These are phyloP conservation scores for Semibalanus balanoides DNA, from an alignment of 1,140 invertebrate genomes.

Conservation along the genomic window DNA sequence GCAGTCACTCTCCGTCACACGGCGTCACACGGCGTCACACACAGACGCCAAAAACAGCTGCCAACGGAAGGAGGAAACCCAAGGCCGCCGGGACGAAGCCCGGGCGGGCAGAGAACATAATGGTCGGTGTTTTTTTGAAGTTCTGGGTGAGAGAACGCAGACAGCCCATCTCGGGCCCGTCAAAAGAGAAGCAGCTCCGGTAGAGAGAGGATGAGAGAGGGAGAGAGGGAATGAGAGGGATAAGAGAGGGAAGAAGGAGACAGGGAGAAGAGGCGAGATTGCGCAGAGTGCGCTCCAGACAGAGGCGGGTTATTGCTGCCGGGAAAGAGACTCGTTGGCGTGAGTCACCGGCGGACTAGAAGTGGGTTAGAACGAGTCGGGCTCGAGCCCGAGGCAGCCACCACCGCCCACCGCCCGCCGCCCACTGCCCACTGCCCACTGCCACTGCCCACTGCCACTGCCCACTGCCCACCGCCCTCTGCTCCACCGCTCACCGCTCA, in stretches of 20 bases:
- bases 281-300: too few species aligned
- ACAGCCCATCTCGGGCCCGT: too few species aligned
- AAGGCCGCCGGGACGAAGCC: too few species aligned
- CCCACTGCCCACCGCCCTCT: background rate
- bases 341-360: background rate
- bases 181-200: too few species aligned
- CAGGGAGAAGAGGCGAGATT: too few species aligned
- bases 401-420: too few species aligned
- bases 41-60: background rate
- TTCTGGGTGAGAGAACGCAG: too few species aligned
- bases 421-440: background rate
- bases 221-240: background rate
- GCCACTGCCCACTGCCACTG: background rate
- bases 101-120: background rate
- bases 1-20: background rate
- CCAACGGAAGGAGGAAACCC: background rate
- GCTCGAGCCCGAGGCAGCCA: background rate
- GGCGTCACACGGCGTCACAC: too few species aligned
- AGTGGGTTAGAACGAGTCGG: slow-evolving; percentile 2
- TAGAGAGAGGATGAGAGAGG: background rate
- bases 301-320: background rate
- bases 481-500: too few species aligned
- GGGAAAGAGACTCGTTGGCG: background rate
- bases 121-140: too few species aligned
- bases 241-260: too few species aligned